Conservation (phyloP, 1,140 invertebrate species). For the Tenebrio molitor region DNA sequence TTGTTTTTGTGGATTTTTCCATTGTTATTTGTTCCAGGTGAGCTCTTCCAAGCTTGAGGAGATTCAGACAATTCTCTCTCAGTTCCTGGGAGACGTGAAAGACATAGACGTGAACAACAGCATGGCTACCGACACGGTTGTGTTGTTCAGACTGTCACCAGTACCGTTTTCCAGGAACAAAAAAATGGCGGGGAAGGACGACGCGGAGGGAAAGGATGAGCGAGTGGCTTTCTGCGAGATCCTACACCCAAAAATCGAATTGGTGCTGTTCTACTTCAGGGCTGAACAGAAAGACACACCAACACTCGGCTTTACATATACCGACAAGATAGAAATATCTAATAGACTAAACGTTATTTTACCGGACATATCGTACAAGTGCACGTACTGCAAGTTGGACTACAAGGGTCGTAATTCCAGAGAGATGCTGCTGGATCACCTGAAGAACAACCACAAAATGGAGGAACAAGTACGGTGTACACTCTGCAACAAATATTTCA, state of each 20-base stretch:
- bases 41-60: constrained; percentile 3
- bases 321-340: constrained; percentile 1
- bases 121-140: background rate
- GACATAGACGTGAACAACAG: constrained; percentile 24
- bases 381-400: constrained; percentile 26
- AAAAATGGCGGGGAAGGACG: background rate
- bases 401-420: background rate
- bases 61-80: background rate
- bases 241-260: constrained; percentile 14
- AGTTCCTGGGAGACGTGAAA: constrained; percentile 43
- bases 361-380: constrained; percentile 41
- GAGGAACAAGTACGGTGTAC: constrained; percentile 33
- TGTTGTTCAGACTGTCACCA: constrained; percentile 17
- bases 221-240: constrained; percentile 36
- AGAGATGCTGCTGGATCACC: constrained; percentile 1
- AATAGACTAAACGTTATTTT: constrained; percentile 6
- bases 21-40: constrained; percentile 7
- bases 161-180: constrained; percentile 38
- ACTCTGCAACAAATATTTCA: constrained; percentile 31
- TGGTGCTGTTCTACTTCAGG: constrained; percentile 32
- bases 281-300: constrained; percentile 14
- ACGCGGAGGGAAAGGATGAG: background rate
- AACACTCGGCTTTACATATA: background rate
- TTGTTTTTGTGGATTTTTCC: background rate
- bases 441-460: constrained; percentile 26